These are phyloP conservation scores for Cromileptes altivelis DNA, from an alignment of 2,113 vertebrate species.

Conservation along the genomic window DNA sequence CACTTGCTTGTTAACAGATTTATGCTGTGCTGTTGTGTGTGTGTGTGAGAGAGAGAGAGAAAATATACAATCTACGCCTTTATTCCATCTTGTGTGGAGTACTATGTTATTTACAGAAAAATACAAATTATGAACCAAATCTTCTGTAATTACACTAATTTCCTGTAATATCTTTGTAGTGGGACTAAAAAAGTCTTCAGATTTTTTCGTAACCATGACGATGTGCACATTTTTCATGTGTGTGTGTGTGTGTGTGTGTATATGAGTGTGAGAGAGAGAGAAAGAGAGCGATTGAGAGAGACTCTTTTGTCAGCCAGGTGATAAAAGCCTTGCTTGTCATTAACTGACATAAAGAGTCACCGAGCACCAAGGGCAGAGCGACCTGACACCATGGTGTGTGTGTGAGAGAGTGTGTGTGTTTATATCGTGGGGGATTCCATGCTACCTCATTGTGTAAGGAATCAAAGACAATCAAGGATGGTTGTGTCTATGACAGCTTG, in stretches of 20 bases:
- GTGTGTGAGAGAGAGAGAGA: not conserved
- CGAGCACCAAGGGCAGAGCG: constrained; percentile 76
- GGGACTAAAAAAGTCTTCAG: not conserved
- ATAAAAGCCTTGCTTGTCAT: constrained; percentile 77
- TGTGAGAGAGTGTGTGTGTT: constrained; percentile 50
- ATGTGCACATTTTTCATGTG: not conserved
- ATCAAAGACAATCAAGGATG: constrained; percentile 42
- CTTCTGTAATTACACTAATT: constrained; percentile 22
- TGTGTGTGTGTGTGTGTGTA: constrained; percentile 25
- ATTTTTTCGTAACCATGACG: constrained; percentile 14
- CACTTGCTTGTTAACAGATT: constrained; percentile 27
- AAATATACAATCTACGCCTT: not conserved
- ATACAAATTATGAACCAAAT: not conserved
- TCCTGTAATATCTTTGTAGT: constrained; percentile 14
- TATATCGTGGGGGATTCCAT: constrained; percentile 53
- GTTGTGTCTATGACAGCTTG: constrained; percentile 39
- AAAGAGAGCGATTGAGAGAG: not conserved
- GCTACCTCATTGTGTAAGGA: constrained; percentile 44
- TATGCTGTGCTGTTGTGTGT: constrained; percentile 13
- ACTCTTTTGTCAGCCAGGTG: constrained; percentile 67
- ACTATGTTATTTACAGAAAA: not conserved
- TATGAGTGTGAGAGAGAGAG: not conserved
- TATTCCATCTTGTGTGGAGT: not conserved
- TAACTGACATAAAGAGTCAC: constrained; percentile 79
- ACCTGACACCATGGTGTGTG: constrained; percentile 76